Evolutionary conservation across 1,140 invertebrate species (phyloP), one percentile per base, ranked within the genome.

Genomic region (Lepidostoma basale): DNA sequence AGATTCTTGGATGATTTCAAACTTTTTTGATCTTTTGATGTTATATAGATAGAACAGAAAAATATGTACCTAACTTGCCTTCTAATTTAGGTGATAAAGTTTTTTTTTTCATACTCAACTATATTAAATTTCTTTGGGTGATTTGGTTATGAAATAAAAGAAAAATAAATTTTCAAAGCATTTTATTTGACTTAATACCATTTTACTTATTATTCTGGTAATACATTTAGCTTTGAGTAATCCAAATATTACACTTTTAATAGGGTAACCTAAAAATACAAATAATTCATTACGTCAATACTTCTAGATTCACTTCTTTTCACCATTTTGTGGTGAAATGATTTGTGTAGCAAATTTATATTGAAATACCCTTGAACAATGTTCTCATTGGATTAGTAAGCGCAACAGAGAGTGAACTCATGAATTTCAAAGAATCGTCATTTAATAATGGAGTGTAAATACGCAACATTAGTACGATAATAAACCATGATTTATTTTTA

Each of bases 201-300:
- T 72, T 67, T 72, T 60, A 69, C 44, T 72, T 68, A 72, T 69
- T 67, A 65, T 68, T 68, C 65, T 72, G 65, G 67, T 72, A 72
- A 72, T 72, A 72, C 70, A 72, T 68, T 72, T 72, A 72, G 70
- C 70, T 68, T 72, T 72, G 70, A 72, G 65, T 72, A 72, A 72
- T 72, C 58, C 70, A 72, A 72, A 64, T 68, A 68, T 59, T 72
- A 72, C 65, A 71, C 64, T 62, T 64, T 72, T 64, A 66, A 68
- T 66, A 68, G 67, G 58, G 62, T 72, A 68, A 72, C 62, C 67
- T 72, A 72, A 72, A n/a, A 72, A 72, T 72, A 72, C 67, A 71
- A 71, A 67, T 71, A 66, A 70, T 44, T 67, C 49, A 67, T 44
- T 12, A 47, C 52, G 40, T 67, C 36, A 52, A 67, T 67, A 42